Conservation (phyloP, 2,888 invertebrate species). For the Napeogenes sylphis region DNA sequence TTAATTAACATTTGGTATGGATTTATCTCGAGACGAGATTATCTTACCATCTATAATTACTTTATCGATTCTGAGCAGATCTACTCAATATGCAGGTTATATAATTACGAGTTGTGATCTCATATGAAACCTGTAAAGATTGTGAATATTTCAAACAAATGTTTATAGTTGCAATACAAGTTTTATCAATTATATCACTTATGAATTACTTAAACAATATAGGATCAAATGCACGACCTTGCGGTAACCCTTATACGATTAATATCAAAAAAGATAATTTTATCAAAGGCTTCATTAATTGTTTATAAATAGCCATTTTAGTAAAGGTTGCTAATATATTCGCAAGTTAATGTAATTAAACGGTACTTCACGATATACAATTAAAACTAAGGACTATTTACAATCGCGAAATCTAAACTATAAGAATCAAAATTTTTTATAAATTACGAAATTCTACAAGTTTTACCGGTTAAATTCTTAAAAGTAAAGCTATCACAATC, state of each 20-base stretch:
- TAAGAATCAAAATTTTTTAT: conserved; percentile 24
- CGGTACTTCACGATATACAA: conserved; percentile 22
- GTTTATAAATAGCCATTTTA: conserved; percentile 25
- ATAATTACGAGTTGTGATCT: too few species aligned
- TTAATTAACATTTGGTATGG: conserved; percentile 35
- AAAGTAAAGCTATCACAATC: conserved; percentile 66
- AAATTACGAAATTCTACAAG: conserved; percentile 31
- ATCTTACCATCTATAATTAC: neutral
- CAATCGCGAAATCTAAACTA: conserved; percentile 36
- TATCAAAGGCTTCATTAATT: conserved; percentile 15
- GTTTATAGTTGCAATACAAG: neutral
- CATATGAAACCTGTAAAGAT: too few species aligned
- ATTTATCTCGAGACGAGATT: conserved; percentile 24
- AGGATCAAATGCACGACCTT: conserved; percentile 4
- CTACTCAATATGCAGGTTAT: neutral
- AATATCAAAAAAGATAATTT: neutral
- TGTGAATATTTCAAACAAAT: neutral
- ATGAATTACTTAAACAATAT: conserved; percentile 1
- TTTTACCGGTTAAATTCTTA: conserved; percentile 30
- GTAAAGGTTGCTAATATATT: conserved; percentile 18
- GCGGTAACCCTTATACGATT: neutral
- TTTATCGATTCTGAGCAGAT: neutral
- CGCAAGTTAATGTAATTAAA: conserved; percentile 21
- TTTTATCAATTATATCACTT: neutral
- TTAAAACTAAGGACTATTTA: conserved; percentile 44